Conservation (phyloP, 2,888 invertebrate species). For the Conchocele bisecta region DNA sequence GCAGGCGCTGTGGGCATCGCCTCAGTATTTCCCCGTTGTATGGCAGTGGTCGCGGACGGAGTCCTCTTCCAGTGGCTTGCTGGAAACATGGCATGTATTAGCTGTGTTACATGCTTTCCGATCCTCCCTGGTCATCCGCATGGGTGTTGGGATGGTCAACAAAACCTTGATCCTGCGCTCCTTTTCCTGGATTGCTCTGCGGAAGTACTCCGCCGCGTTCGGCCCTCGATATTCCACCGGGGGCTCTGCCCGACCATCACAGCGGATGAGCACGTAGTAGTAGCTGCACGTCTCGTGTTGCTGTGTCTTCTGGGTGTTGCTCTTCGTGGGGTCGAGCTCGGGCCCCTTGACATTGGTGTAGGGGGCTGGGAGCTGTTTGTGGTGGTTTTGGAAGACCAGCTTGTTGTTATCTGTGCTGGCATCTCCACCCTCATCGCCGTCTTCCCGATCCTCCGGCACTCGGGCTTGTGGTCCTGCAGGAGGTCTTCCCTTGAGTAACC, state of each 20-base stretch:
- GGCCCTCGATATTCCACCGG: conserved; percentile 37
- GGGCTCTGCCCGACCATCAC: background rate
- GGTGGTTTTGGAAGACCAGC: conserved; percentile 32
- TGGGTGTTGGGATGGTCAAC: background rate
- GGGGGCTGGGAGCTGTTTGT: conserved; percentile 27
- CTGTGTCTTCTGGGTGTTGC: conserved; percentile 30
- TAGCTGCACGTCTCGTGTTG: no score
- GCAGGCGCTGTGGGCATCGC: background rate
- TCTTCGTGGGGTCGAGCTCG: conserved; percentile 4
- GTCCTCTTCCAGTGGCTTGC: background rate
- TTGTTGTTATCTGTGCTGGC: conserved; percentile 26
- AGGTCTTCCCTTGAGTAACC: conserved; percentile 26
- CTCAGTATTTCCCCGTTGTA: background rate
- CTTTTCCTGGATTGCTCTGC: background rate
- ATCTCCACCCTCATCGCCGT: conserved; percentile 27
- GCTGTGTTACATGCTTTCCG: background rate
- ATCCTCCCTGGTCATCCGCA: background rate
- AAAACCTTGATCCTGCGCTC: no score
- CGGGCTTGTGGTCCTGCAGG: conserved; percentile 23
- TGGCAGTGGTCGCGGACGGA: background rate
- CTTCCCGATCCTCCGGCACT: conserved; percentile 26
- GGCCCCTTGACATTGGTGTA: conserved; percentile 45
- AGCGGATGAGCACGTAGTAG: conserved; percentile 24
- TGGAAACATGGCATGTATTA: background rate
- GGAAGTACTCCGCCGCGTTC: conserved; percentile 29